Conservation (phyloP, 2,888 invertebrate genomes). For the Lamproptera curius region DNA sequence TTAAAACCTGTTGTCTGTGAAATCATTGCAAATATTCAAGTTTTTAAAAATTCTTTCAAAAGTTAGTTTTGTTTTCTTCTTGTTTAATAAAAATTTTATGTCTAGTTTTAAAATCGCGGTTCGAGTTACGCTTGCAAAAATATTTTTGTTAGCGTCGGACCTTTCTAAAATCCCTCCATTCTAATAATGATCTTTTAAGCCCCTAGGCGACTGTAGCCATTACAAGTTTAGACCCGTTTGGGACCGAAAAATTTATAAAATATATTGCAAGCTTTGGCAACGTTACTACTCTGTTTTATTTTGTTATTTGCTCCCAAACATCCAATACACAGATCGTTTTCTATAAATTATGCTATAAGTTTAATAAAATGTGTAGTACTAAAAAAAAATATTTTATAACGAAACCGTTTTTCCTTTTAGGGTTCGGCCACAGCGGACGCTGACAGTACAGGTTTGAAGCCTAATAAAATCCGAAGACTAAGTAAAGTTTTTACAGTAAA, state of each 20-base stretch:
- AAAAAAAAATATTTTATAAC: too few species aligned
- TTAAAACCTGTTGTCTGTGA: too few species aligned
- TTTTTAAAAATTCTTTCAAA: not conserved
- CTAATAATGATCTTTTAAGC: conserved; percentile 23
- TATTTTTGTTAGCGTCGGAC: conserved; percentile 1
- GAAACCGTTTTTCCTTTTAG: too few species aligned
- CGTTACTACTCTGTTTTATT: not conserved
- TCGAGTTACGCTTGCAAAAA: conserved; percentile 6
- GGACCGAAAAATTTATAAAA: conserved; percentile 23
- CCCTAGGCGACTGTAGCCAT: conserved; percentile 27
- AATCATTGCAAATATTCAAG: too few species aligned
- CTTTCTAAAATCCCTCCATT: conserved; percentile 4
- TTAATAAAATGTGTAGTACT: too few species aligned
- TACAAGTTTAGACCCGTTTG: conserved; percentile 29
- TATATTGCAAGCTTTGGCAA: conserved; percentile 8
- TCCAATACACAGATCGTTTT: too few species aligned
- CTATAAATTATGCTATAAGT: too few species aligned
- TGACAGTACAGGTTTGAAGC: too few species aligned
- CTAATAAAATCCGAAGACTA: too few species aligned
- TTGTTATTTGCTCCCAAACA: too few species aligned
- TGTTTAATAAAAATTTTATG: conserved; percentile 1
- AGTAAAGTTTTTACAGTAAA: too few species aligned
- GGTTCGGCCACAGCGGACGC: too few species aligned
- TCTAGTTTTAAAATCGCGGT: conserved; percentile 1
- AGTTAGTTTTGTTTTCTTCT: not conserved